phyloP scores from a whole-genome alignment of 2,797 vertebrate genomes.

The Helarctos malayanus region DNA sequence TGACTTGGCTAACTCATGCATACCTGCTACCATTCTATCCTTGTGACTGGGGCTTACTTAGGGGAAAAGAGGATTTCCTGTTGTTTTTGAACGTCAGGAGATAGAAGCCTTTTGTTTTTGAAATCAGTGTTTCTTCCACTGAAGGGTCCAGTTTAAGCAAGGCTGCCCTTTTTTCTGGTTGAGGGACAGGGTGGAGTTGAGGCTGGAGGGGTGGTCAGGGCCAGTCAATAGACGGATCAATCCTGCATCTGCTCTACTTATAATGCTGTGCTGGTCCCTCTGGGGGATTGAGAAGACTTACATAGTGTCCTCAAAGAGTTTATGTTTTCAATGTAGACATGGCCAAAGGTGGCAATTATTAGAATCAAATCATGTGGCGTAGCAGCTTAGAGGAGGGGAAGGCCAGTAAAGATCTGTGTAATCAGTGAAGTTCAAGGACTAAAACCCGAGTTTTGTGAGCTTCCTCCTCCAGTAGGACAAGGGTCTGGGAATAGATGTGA shows the following conservation, averaged over 20 bases:
- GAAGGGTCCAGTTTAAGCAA: neutral
- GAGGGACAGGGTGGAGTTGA: neutral
- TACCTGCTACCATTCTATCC: neutral
- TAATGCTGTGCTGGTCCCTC: neutral
- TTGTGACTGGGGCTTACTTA: neutral
- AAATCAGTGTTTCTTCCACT: neutral
- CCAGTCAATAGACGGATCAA: too few species aligned
- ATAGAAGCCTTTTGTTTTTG: constrained; percentile 25
- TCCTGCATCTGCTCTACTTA: accelerated
- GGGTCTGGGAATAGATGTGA: neutral
- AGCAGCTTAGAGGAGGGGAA: neutral
- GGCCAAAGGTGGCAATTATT: neutral
- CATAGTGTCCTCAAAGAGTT: neutral
- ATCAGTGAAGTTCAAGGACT: neutral
- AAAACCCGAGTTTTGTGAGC: neutral
- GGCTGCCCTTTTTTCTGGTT: neutral
- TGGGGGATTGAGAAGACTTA: neutral
- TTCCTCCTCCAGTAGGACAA: neutral
- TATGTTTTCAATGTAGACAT: neutral
- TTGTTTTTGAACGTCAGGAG: constrained; percentile 19
- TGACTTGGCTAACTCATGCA: neutral
- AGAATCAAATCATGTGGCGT: neutral
- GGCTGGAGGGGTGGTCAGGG: neutral
- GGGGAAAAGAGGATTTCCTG: constrained; percentile 14
- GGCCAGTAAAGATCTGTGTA: neutral